Percentiles rank a stretch among this genome's conserved stretches.
Conservation (phyloP, 2,797 vertebrate species). For the Mareca penelope region DNA sequence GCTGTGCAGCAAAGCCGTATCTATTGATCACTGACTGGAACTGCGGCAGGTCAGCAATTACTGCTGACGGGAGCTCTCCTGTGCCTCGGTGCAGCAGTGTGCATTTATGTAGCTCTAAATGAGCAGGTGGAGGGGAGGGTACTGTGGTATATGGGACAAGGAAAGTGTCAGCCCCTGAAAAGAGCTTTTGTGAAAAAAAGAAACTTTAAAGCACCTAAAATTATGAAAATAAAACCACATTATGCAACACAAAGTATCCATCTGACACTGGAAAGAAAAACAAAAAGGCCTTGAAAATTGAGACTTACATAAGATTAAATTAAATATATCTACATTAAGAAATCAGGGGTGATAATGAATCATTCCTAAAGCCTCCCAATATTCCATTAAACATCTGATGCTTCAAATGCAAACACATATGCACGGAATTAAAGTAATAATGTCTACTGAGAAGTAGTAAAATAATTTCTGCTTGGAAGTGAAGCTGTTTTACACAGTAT, state of each 20-base stretch:
- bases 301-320: background rate
- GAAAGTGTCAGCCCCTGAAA: background rate
- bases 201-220: background rate
- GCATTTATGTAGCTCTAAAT: background rate
- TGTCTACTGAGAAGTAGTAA: background rate
- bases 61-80: conserved; percentile 10
- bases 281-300: background rate
- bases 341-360: background rate
- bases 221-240: background rate
- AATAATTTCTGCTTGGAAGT: background rate
- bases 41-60: conserved; percentile 44
- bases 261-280: background rate
- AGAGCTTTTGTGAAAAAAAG: background rate
- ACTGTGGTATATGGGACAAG: background rate
- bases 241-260: background rate
- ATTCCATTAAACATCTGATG: background rate
- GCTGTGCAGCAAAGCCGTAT: conserved; percentile 10
- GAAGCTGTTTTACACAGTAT: background rate
- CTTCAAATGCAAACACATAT: background rate
- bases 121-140: conserved; percentile 25
- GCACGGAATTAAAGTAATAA: background rate
- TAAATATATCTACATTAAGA: background rate
- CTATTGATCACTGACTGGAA: conserved; percentile 54
- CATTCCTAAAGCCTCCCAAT: background rate
- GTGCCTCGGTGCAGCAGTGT: background rate